Base-by-base conservation (phyloP, 2,797 vertebrate species). In the Notamacropus eugenii region DNA sequence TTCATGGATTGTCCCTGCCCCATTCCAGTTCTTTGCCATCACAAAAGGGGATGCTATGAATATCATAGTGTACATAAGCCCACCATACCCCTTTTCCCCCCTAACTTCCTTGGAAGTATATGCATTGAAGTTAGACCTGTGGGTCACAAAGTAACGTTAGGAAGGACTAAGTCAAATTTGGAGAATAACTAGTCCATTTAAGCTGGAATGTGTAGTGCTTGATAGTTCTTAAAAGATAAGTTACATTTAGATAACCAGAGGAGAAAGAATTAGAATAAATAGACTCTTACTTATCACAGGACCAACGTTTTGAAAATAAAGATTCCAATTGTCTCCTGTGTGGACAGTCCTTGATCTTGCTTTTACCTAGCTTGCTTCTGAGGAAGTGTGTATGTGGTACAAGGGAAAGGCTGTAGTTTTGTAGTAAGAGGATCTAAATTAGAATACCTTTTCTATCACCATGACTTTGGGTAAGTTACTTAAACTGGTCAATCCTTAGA, bases 31-130 rank as follows among this genome's bases (percentile, higher is more conserved):
- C 62, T 74, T 40, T 74, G 62, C 5, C 62, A 40, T 2, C 62
- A 74, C n/a, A 74, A 74, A 74, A 67, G 34, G 14, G 62, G 5
- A 34, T n/a, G 4, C 62, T 67, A 62, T 31, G 59, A 62, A 62
- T 62, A 34, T 62, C 59, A 62, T 34, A 12, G 29, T 34, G 3
- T 62, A 34, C 29, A 31, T 10, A 62, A 13, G 28, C 57, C 5
- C 27, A 8, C 1, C 6, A 10, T 3, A 0, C 11, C 10, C 31
- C 59, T 2, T 34, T 34, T 34, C 34, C 4, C 59, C 1, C 3
- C 34, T 74, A 34, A 67, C 34, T 67, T 67, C 31, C 31, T n/a
- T 67, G 62, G 58, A n/a, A 67, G 58, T 22, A 67, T 67, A 67
- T 3, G 4, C 31, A 34, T 67, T 67, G 12, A 67, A 67, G 62